Conservation (phyloP, 2,113 vertebrate species). For the Myotis lucifugus region DNA sequence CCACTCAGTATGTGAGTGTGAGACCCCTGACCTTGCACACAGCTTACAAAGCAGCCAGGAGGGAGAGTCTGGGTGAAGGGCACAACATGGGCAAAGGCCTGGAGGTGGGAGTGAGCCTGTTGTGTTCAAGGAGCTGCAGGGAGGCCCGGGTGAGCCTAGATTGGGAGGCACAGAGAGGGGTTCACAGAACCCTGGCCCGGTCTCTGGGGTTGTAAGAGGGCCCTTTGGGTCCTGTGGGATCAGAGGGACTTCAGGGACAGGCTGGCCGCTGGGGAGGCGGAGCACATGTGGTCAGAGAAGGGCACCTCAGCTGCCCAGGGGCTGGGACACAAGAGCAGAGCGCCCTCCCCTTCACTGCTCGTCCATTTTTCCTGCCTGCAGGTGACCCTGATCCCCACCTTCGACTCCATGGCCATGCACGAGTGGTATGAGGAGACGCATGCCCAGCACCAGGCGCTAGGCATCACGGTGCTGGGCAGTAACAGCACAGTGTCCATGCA, state of each 20-base stretch:
- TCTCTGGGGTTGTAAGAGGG: background rate
- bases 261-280: fast-evolving
- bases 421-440: slow-evolving; percentile 95
- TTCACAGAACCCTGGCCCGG: background rate
- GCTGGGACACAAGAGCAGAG: background rate
- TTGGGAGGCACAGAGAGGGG: background rate
- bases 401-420: slow-evolving; percentile 92
- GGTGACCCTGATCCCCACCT: slow-evolving; percentile 96
- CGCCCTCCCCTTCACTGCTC: fast-evolving
- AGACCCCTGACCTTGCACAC: background rate
- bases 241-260: background rate
- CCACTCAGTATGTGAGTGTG: too few species aligned
- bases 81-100: background rate
- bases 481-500: slow-evolving; percentile 98
- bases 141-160: background rate
- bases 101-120: background rate
- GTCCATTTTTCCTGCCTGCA: slow-evolving; percentile 42
- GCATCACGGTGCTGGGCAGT: slow-evolving; percentile 92
- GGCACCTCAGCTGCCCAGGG: fast-evolving
- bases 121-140: background rate
- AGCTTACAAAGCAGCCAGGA: too few species aligned
- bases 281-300: background rate
- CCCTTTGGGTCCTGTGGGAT: background rate
- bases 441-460: slow-evolving; percentile 88
- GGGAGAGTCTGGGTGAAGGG: fast-evolving